Base-by-base conservation (phyloP, 2,888 invertebrate species). In the Mimumesa dahlbomi region DNA sequence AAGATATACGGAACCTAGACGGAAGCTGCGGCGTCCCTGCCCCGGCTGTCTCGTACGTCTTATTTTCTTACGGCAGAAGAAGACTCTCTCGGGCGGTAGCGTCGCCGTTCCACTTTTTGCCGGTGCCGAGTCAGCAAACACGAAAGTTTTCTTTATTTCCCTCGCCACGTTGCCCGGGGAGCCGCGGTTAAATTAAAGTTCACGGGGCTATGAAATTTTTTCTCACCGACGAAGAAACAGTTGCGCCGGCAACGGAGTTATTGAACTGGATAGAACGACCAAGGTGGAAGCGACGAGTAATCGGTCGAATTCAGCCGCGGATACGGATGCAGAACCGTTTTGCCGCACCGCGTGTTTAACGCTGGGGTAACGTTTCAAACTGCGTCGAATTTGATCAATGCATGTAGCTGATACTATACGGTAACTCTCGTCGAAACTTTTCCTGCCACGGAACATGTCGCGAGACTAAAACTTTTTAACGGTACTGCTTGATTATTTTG, bases 11-110 rank as follows among this genome's bases (percentile, higher is more conserved):
- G n/a, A n/a, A n/a, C n/a, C 48, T 31, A 22, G 56, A 48, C 46
- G 57, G 57, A 50, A 50, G 13, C 38, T 40, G 40, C 25, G 62
- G 14, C 53, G 59, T 70, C 73, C 62, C 64, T 64, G 38, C 49
- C n/a, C 53, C 75, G 75, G 77, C 76, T 65, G 57, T 31, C 65
- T 78, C 77, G 56, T 82, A 79, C 75, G 82, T 84, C 81, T 84
- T 82, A 74, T 75, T 79, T 82, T 81, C 79, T 79, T 73, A 62
- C 69, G 40, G 65, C 45, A 52, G 48, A 13, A 46, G 34, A 31
- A 48, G 53, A 29, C 25, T 43, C 25, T 43, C 16, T 29, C 34
- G 18, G 18, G 49, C 22, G 38, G 18, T 11, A 25, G 38, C 68
- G 36, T 42, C 54, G 48, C 40, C 56, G 49, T 64, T 63, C 48